Evolutionary conservation across 2,888 invertebrate genomes (phyloP), one percentile per base, ranked within the genome.

Genomic region (Phalera bucephala): DNA sequence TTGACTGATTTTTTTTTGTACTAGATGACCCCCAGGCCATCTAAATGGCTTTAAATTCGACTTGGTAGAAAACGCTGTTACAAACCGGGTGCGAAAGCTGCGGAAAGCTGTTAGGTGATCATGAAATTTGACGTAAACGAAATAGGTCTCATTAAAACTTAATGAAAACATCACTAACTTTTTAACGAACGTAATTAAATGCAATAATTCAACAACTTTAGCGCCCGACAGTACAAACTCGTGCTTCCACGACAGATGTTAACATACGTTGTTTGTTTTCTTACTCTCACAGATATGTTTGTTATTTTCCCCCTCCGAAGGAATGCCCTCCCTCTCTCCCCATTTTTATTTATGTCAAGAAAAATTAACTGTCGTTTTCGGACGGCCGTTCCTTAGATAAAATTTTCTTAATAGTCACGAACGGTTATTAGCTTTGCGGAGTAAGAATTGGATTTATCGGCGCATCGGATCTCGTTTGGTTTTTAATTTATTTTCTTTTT

Each of bases 241-340:
- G 83, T 80, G 85, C 76, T 46, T 27, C 31, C 69, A 58, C 74
- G 77, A 88, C 89, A 88, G 87, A 88, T 89, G 89, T 85, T 85
- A 88, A 86, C 89, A 88, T 73, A 85, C 83, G 85, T 75, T 85
- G 87, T 87, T 87, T 88, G 88, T 88, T 87, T 85, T 86, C 86
- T 77, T 85, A 80, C 80, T 83, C 78, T 77, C 72, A 80, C 78
- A 86, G 85, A 87, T 86, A 86, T 88, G 87, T 87, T 84, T 87
- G 83, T 87, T 86, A 74, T 83, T 85, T 76, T 78, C 75, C 72
- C 66, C 59, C 54, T 52, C 46, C 49, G 40, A 64, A 68, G 72
- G 70, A 73, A 72, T 65, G 73, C 73, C 65, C 67, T 66, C 74
- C 59, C 70, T 59, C 70, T 64, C 61, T 64, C 70, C 73, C 64